Conservation (phyloP, 2,888 invertebrate species). For the Ganaspis brasiliensis region DNA sequence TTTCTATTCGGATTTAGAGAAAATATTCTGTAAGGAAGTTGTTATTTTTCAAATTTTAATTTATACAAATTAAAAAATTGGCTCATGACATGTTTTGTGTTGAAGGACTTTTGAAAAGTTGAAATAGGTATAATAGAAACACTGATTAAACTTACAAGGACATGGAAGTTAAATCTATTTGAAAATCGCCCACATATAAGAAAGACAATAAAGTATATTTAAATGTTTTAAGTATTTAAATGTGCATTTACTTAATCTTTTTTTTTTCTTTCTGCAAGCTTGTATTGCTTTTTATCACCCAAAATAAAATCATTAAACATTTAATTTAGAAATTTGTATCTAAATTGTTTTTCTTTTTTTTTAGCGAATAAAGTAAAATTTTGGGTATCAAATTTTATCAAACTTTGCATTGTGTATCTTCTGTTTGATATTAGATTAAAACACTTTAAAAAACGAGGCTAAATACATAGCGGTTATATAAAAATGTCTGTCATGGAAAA, state of each 20-base stretch:
- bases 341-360: not conserved
- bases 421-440: slow-evolving; percentile 8
- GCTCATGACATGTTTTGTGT: not conserved
- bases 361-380: too few species aligned
- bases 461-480: not conserved
- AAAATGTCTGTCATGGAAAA: not conserved
- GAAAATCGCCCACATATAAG: not conserved
- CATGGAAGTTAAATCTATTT: slow-evolving; percentile 3
- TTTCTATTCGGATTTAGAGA: too few species aligned
- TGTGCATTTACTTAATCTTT: not conserved
- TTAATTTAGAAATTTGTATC: not conserved
- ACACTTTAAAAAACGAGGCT: slow-evolving; percentile 1
- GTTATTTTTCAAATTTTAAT: slow-evolving; percentile 6
- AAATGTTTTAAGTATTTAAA: not conserved
- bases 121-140: not conserved
- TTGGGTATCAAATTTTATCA: too few species aligned
- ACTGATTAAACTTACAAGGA: not conserved
- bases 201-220: not conserved
- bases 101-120: slow-evolving; percentile 3
- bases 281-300: not conserved
- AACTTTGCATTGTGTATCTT: slow-evolving; percentile 1
- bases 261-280: not conserved
- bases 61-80: not conserved
- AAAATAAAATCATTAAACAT: too few species aligned
- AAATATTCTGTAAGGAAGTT: not conserved